Base-by-base conservation (phyloP, 2,888 invertebrate genomes). In the Lasioglossum oenotherae region DNA sequence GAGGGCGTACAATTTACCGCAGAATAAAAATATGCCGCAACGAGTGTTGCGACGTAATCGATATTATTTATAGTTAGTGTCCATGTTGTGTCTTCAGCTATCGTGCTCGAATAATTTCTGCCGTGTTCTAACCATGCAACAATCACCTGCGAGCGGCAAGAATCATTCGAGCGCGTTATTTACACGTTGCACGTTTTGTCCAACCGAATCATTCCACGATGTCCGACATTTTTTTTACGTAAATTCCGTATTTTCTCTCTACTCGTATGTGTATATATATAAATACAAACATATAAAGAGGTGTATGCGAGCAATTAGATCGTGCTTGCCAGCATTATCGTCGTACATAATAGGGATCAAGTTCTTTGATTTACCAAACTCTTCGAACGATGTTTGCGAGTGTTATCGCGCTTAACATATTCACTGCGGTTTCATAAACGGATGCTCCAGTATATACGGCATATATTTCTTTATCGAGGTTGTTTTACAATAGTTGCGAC, bases 261-360 rank as follows among this genome's bases (percentile, higher is more conserved):
- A 72, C 38, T 74, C 31, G 31, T 85, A 78, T 76, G 74, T 81
- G 80, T 86, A 80, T 80, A 77, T 82, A 71, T 74, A 74, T 73
- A 74, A 53, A 64, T 75, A 80, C 82, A 78, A 86, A 84, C 81
- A 90, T 81, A 87, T 80, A 67, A 84, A 83, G 74, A 77, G 73
- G 71, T 84, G 80, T 74, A 81, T 80, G 64, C 71, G 84, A 83
- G 64, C 73, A 88, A 84, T 79, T 86, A 88, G 90, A 82, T 89
- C 76, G 87, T 86, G 77, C 84, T 38, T 81, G 83, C 80, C 80
- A 67, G 81, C 78, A 84, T 81, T 72, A 81, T 84, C 81, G 78
- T 85, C 75, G 67, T 44, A 31, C 31, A 31, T 31, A 80, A 81
- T 38, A 64, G 78, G 72, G 78, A 67, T 49, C 78, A 71, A 78